Percentiles rank a stretch among this genome's conserved stretches.
Evolutionary conservation across 2,888 invertebrate species (phyloP).

Genomic region (Reticulitermes lucifugus): DNA sequence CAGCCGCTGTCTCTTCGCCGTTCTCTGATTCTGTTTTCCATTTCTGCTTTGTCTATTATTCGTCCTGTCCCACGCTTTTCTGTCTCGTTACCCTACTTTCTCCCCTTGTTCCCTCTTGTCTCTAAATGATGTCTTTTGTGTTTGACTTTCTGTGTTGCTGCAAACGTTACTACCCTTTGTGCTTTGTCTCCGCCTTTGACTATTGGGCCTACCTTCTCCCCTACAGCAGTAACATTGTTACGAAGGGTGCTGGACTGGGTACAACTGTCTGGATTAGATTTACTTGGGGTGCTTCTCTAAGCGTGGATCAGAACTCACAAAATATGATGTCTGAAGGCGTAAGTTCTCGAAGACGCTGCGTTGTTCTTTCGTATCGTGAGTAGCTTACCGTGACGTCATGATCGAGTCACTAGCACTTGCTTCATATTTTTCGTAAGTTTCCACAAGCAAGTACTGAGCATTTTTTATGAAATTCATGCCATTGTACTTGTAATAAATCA

Average conservation of each 20-base stretch:
- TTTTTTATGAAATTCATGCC: no score
- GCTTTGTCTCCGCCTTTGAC: neutral
- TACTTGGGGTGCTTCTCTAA: neutral
- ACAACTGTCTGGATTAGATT: neutral
- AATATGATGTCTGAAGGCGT: neutral
- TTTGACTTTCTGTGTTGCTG: conserved; percentile 15
- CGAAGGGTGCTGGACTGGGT: conserved; percentile 4
- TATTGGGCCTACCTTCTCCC: neutral
- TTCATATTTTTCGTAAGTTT: no score
- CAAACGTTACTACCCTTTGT: conserved; percentile 3
- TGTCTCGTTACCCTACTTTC: neutral
- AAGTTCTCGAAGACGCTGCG: neutral
- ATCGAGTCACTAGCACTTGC: no score
- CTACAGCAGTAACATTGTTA: conserved; percentile 7
- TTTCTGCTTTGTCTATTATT: conserved; percentile 12
- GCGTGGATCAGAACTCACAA: neutral
- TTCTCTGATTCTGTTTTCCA: neutral
- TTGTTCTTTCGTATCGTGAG: neutral
- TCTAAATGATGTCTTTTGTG: conserved; percentile 40
- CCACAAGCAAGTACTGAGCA: no score
- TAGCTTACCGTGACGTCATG: no score
- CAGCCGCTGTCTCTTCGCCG: neutral
- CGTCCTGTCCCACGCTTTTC: conserved; percentile 4
- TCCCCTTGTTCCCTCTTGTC: conserved; percentile 28
- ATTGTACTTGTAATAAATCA: no score